Evolutionary conservation across 2,888 invertebrate genomes (phyloP).

Genomic region (Ptilodon capucinus): DNA sequence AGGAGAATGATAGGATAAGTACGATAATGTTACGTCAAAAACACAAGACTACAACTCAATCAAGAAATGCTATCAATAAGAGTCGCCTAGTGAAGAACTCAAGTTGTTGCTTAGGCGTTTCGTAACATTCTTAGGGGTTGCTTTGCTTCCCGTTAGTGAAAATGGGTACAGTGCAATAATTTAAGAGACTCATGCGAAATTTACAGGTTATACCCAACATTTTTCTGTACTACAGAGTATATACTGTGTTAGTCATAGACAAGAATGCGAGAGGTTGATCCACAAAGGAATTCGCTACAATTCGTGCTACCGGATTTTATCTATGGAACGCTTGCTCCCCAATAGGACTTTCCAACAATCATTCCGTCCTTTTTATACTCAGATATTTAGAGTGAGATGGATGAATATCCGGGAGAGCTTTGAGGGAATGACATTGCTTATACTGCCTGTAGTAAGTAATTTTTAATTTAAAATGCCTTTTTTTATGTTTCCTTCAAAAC

Average conservation of each 20-base stretch:
- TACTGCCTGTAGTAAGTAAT: not conserved
- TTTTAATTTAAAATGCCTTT: too few species aligned
- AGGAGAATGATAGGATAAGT: too few species aligned
- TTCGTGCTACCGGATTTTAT: constrained; percentile 30
- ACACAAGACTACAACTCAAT: too few species aligned
- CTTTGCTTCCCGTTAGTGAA: too few species aligned
- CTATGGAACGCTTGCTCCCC: constrained; percentile 15
- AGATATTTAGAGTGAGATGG: constrained; percentile 7
- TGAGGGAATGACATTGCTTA: too few species aligned
- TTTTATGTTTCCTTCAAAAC: not conserved
- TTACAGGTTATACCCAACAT: constrained; percentile 5
- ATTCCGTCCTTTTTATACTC: constrained; percentile 12
- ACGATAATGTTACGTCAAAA: too few species aligned
- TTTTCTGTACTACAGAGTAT: constrained; percentile 14
- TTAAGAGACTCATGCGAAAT: not conserved
- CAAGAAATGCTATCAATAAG: too few species aligned
- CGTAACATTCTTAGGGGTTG: too few species aligned
- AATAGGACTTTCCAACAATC: constrained; percentile 5
- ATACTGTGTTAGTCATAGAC: constrained; percentile 28
- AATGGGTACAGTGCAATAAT: too few species aligned
- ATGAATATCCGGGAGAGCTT: not conserved
- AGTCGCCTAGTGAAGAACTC: too few species aligned
- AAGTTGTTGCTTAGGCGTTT: too few species aligned
- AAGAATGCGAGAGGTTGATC: constrained; percentile 25
- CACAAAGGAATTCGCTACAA: constrained; percentile 26